Conservation (phyloP, 2,113 vertebrate species). For the Oplegnathus fasciatus region DNA sequence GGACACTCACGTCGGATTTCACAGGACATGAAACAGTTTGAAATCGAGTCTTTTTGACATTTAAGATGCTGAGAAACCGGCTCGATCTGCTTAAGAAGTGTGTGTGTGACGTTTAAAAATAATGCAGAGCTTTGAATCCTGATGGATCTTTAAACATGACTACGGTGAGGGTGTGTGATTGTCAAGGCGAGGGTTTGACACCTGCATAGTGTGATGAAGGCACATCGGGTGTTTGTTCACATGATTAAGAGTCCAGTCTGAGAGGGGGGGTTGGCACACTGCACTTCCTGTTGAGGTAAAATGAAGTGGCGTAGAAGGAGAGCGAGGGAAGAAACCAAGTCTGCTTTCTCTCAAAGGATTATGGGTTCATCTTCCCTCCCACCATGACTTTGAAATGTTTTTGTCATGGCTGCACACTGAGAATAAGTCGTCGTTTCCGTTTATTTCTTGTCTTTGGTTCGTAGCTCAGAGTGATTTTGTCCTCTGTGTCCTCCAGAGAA, state of each 20-base stretch:
- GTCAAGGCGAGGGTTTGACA: constrained; percentile 69
- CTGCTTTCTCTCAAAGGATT: constrained; percentile 6
- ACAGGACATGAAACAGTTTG: constrained; percentile 24
- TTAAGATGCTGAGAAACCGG: constrained; percentile 24
- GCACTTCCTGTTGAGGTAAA: constrained; percentile 64
- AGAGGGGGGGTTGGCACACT: constrained; percentile 46
- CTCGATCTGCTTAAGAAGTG: background rate
- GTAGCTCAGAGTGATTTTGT: constrained; percentile 54
- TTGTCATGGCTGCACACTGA: constrained; percentile 1
- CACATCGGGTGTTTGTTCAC: constrained; percentile 67
- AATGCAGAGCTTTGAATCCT: constrained; percentile 4
- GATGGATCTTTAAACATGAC: constrained; percentile 27
- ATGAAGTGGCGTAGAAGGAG: constrained; percentile 40
- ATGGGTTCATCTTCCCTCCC: constrained; percentile 31
- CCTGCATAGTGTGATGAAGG: constrained; percentile 79
- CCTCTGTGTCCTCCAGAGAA: constrained; percentile 32
- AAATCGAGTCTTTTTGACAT: constrained; percentile 20
- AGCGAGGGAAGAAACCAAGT: background rate
- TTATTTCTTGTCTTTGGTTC: constrained; percentile 76
- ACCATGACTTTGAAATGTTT: background rate
- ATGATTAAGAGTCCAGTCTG: constrained; percentile 33
- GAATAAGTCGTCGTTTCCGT: background rate
- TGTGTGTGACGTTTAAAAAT: background rate
- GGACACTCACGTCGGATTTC: constrained; percentile 16
- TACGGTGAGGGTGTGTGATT: constrained; percentile 65